These are phyloP conservation scores for Marasmarcha lunaedactyla DNA, from an alignment of 2,888 invertebrate genomes.

Conservation along the genomic window DNA sequence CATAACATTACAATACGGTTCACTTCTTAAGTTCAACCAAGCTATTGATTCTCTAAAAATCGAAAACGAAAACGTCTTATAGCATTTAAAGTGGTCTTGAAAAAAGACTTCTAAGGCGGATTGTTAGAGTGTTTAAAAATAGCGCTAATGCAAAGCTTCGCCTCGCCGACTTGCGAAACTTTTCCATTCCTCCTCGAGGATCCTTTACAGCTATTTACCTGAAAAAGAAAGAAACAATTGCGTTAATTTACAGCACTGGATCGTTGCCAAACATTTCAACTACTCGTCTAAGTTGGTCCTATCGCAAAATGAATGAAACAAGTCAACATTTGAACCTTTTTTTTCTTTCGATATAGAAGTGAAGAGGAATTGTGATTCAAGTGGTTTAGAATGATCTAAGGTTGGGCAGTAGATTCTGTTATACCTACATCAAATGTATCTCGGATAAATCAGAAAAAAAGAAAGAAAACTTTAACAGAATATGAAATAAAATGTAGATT, in stretches of 20 bases:
- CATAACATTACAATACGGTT: neutral
- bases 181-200: slow-evolving; percentile 28
- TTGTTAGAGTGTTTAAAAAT: neutral
- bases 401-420: too few species aligned
- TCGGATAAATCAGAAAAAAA: too few species aligned
- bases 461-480: too few species aligned
- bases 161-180: slow-evolving; percentile 23
- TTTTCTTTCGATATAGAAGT: slow-evolving; percentile 34
- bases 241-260: slow-evolving; percentile 65
- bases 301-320: slow-evolving; percentile 58
- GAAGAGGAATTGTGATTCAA: too few species aligned
- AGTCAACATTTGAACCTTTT: slow-evolving; percentile 39
- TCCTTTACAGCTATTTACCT: slow-evolving; percentile 62
- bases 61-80: too few species aligned
- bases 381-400: too few species aligned
- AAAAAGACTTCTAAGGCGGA: neutral
- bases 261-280: slow-evolving; percentile 60
- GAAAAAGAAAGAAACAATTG: slow-evolving; percentile 58
- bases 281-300: slow-evolving; percentile 55
- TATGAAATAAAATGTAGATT: too few species aligned
- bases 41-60: too few species aligned
- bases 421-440: too few species aligned
- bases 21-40: neutral
- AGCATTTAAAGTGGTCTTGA: neutral
- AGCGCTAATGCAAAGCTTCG: too few species aligned